Base-by-base conservation (phyloP, 1,140 invertebrate species). In the Aleiodes sp. region DNA sequence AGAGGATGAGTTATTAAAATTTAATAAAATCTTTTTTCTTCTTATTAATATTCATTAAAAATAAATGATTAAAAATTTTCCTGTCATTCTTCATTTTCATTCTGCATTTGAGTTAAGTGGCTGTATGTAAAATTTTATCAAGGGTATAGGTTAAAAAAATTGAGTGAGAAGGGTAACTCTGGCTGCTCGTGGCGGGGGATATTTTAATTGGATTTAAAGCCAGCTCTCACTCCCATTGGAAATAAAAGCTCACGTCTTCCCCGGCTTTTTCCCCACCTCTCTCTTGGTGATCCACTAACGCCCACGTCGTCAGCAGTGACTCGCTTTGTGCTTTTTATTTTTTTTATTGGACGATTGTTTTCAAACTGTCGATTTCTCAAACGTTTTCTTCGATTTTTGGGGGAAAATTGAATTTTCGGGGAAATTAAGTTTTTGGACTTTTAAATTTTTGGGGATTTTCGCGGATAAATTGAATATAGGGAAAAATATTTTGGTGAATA, bases 131-230 rank as follows among this genome's bases (percentile, higher is more conserved):
- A 56, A 24, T 56, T 56, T 56, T 26, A 56, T 12, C 46, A 56
- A 16, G 19, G 12, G 4, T 26, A 10, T 21, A 56, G 19, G 7
- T 12, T 24, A 56, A 24, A 33, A 33, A 33, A 52, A 52, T 24
- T 12, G 24, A 56, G 46, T 26, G 19, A 56, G 24, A 56, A 6
- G 21, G 24, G 21, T 10, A 24, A 28, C 4, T 12, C 12, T 10
- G 21, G 19, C 43, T 19, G n/a, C 19, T 16, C 56, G 37, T 24
- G 65, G 57, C 39, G 12, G 65, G 65, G 60, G 60, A 71, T 61
- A 71, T 71, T 71, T 71, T 71, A 71, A 71, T 71, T 71, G 70
- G 65, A 71, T 71, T 71, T 71, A 71, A 71, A 71, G 70, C 65
- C 59, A 60, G 70, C 60, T 67, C 41, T 64, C 35, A 41, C 57